These are phyloP conservation scores for Mellivora capensis DNA, from an alignment of 2,113 vertebrate genomes.

Conservation along the genomic window DNA sequence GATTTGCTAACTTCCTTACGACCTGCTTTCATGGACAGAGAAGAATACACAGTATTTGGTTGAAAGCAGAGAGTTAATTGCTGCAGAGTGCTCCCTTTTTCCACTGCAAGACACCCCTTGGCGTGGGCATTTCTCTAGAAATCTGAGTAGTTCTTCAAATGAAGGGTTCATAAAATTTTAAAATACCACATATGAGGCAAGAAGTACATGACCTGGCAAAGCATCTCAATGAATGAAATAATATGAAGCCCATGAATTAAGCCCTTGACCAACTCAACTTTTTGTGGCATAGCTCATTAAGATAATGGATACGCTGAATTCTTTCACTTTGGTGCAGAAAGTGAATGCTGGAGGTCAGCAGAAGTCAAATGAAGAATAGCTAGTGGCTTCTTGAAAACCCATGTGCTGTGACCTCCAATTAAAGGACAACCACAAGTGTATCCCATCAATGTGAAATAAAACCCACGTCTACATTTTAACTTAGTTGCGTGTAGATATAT, in stretches of 20 bases:
- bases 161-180: slow-evolving; percentile 65
- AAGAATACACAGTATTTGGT: slow-evolving; percentile 52
- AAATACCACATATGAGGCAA: slow-evolving; percentile 73
- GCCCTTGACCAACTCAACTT: slow-evolving; percentile 78
- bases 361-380: slow-evolving; percentile 45
- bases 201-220: slow-evolving; percentile 80
- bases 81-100: slow-evolving; percentile 53
- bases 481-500: slow-evolving; percentile 77
- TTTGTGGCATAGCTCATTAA: slow-evolving; percentile 58
- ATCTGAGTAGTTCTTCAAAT: slow-evolving; percentile 45
- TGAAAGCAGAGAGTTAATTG: slow-evolving; percentile 55
- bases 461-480: slow-evolving; percentile 79
- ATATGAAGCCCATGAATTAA: slow-evolving; percentile 74
- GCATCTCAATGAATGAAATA: slow-evolving; percentile 75
- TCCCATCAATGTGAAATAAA: slow-evolving; percentile 78
- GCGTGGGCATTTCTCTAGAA: slow-evolving; percentile 50
- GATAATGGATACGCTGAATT: slow-evolving; percentile 57
- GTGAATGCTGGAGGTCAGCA: slow-evolving; percentile 69
- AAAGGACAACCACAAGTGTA: slow-evolving; percentile 74
- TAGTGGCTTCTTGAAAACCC: slow-evolving; percentile 63
- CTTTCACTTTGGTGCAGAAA: slow-evolving; percentile 70
- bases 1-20: slow-evolving; percentile 33
- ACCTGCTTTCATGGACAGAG: slow-evolving; percentile 46
- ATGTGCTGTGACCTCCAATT: slow-evolving; percentile 61
- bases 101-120: slow-evolving; percentile 43